phyloP scores from a whole-genome alignment of 1,140 invertebrate genomes.

The Nebria ingens region DNA sequence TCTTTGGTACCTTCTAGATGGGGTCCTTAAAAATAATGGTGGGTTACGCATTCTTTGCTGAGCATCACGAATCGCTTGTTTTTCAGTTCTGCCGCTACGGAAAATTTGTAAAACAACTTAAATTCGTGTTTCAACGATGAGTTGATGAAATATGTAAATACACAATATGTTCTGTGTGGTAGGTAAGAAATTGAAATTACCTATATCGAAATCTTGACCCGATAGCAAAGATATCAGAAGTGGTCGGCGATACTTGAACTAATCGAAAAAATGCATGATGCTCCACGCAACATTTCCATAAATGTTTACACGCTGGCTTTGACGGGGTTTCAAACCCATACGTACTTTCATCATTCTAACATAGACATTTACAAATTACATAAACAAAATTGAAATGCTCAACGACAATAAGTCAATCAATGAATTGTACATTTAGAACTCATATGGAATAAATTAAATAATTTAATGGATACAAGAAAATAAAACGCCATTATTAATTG shows the following conservation, averaged over 20 bases:
- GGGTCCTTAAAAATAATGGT: constrained; percentile 77
- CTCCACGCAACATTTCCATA: constrained; percentile 97
- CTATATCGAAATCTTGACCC: constrained; percentile 61
- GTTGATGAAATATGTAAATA: too few species aligned
- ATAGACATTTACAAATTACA: constrained; percentile 10
- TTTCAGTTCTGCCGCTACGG: constrained; percentile 57
- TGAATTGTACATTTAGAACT: too few species aligned
- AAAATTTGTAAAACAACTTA: constrained; percentile 26
- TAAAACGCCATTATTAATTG: not conserved
- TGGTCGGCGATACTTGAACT: constrained; percentile 60
- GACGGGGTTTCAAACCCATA: constrained; percentile 94
- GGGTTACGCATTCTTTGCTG: constrained; percentile 52
- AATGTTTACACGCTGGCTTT: constrained; percentile 88
- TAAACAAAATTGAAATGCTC: not conserved
- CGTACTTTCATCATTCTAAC: constrained; percentile 85
- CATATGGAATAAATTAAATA: too few species aligned
- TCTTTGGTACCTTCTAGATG: constrained; percentile 74
- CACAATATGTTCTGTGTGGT: too few species aligned
- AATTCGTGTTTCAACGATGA: too few species aligned
- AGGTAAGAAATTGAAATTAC: constrained; percentile 33
- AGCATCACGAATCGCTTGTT: constrained; percentile 49
- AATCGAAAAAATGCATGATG: constrained; percentile 97
- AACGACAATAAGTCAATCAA: too few species aligned
- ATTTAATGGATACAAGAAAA: too few species aligned
- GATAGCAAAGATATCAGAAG: constrained; percentile 58